These are phyloP conservation scores for Eilema depressum DNA, from an alignment of 2,888 invertebrate genomes.

Conservation along the genomic window DNA sequence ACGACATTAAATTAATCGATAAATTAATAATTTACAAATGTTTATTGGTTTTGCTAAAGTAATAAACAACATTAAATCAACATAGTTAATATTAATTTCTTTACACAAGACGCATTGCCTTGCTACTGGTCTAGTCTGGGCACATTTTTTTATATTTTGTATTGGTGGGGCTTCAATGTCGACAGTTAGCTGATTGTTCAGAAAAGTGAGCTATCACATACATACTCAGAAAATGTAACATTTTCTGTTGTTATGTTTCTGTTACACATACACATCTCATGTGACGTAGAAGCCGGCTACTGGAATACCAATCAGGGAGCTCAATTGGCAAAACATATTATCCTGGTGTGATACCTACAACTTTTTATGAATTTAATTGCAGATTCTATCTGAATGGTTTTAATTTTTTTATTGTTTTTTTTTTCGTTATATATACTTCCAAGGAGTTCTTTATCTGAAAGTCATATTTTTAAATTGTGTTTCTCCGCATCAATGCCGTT, in stretches of 20 bases:
- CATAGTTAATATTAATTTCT: not conserved
- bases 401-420: no score
- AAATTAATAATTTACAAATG: slow-evolving; percentile 4
- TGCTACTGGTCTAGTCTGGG: not conserved
- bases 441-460: no score
- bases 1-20: slow-evolving; percentile 1
- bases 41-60: not conserved
- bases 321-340: not conserved
- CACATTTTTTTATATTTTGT: not conserved
- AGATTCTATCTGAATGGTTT: not conserved
- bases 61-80: not conserved
- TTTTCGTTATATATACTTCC: no score
- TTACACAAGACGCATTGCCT: slow-evolving; percentile 10
- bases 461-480: no score
- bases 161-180: not conserved
- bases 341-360: not conserved
- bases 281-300: not conserved
- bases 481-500: no score
- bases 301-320: not conserved
- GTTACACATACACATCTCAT: not conserved
- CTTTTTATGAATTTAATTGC: not conserved
- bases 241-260: no score
- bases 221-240: no score
- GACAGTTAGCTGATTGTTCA: not conserved
- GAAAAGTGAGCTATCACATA: no score